Evolutionary conservation across 2,113 vertebrate species (phyloP).

Genomic region (Dicrurus megarhynchus): DNA sequence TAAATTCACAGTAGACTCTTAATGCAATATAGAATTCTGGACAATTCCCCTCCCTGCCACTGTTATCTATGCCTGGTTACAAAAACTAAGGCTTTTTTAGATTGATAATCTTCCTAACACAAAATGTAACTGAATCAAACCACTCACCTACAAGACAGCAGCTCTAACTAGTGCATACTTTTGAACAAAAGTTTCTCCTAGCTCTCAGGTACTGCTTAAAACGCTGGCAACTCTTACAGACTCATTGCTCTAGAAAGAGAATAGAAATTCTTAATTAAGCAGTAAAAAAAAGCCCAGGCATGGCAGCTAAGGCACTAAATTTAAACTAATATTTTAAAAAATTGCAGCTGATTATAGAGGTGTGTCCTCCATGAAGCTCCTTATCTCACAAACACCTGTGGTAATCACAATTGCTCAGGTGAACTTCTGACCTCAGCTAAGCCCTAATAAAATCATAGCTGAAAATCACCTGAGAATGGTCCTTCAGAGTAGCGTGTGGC

Average conservation of each 20-base stretch:
- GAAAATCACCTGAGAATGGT: not conserved
- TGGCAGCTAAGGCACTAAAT: not conserved
- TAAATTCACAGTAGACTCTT: not conserved
- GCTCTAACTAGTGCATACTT: not conserved
- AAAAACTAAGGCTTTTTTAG: not conserved
- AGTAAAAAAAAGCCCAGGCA: not conserved
- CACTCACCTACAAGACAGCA: not conserved
- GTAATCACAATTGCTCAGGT: not conserved
- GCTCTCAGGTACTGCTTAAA: not conserved
- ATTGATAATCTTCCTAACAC: not conserved
- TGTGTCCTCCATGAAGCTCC: not conserved
- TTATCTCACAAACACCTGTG: not conserved
- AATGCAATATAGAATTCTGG: not conserved
- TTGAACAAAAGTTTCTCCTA: not conserved
- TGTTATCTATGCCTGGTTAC: not conserved
- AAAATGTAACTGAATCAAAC: not conserved
- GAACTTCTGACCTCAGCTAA: conserved; percentile 4
- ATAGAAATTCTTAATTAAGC: not conserved
- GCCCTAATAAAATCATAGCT: not conserved
- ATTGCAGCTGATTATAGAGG: not conserved
- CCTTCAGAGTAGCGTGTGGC: not conserved
- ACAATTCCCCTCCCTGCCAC: not conserved
- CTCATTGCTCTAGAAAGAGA: not conserved
- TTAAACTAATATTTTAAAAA: not conserved
- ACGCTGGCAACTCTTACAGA: not conserved